Evolutionary conservation across 2,888 invertebrate species (phyloP).

Genomic region (Meiosimyza platycephala): DNA sequence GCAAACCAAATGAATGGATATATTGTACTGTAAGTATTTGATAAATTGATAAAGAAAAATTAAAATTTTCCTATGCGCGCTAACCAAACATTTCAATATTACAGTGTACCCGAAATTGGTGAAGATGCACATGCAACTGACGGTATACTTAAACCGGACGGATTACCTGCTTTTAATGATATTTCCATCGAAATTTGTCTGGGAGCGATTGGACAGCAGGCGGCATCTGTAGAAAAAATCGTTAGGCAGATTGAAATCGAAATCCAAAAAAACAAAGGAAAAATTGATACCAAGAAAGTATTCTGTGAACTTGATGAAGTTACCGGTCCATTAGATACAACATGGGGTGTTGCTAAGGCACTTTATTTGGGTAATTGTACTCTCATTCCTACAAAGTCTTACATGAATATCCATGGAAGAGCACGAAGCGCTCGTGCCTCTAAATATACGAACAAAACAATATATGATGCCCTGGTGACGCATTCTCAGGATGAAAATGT

Average conservation of each 20-base stretch:
- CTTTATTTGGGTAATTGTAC: constrained; percentile 83
- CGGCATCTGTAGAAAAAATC: constrained; percentile 83
- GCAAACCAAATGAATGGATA: constrained; percentile 52
- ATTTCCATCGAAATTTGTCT: constrained; percentile 87
- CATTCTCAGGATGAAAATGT: constrained; percentile 58
- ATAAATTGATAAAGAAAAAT: not conserved
- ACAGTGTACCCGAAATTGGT: constrained; percentile 84
- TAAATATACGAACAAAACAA: constrained; percentile 75
- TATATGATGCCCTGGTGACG: constrained; percentile 51
- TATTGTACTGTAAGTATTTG: constrained; percentile 58
- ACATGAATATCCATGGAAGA: constrained; percentile 82
- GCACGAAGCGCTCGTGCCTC: constrained; percentile 79
- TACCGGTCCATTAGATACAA: constrained; percentile 80
- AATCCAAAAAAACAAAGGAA: constrained; percentile 57
- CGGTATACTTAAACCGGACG: constrained; percentile 76
- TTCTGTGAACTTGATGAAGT: constrained; percentile 81
- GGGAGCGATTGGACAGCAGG: constrained; percentile 84
- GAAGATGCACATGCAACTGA: constrained; percentile 84
- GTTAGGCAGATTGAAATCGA: constrained; percentile 76
- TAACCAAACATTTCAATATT: constrained; percentile 28
- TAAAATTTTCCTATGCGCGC: not conserved
- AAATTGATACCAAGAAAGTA: constrained; percentile 72
- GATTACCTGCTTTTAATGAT: constrained; percentile 83
- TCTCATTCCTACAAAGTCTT: constrained; percentile 82
- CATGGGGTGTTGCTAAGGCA: constrained; percentile 89